phyloP scores from a whole-genome alignment of 2,888 invertebrate species.

The Chromoteleia sp. region DNA sequence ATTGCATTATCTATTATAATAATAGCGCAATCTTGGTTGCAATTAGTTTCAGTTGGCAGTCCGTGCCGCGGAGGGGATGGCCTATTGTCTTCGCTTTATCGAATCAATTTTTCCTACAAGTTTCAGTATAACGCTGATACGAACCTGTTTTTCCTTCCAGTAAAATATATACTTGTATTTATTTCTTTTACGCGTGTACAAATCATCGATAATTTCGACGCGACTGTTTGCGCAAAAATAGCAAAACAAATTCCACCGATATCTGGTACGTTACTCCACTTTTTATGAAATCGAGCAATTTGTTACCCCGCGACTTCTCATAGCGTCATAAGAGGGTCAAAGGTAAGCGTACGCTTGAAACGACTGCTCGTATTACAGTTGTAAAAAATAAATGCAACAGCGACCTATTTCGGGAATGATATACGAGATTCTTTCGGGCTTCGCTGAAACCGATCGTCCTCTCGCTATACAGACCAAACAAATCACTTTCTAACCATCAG shows the following conservation, averaged over 20 bases:
- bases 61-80: conserved; percentile 56
- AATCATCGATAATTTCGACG: conserved; percentile 31
- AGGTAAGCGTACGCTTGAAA: conserved; percentile 35
- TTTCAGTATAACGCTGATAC: conserved; percentile 68
- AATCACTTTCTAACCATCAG: conserved; percentile 48
- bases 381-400: conserved; percentile 46
- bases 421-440: conserved; percentile 61
- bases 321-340: conserved; percentile 39
- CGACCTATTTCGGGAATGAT: conserved; percentile 60
- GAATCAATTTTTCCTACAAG: conserved; percentile 70
- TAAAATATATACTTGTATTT: conserved; percentile 5
- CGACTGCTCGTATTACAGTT: conserved; percentile 47
- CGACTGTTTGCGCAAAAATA: conserved; percentile 29
- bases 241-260: conserved; percentile 27
- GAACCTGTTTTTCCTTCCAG: conserved; percentile 8
- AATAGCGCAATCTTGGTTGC: conserved; percentile 78
- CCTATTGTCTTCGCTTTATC: conserved; percentile 76
- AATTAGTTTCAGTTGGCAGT: conserved; percentile 80
- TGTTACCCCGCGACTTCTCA: conserved; percentile 23
- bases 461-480: conserved; percentile 60
- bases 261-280: conserved; percentile 21
- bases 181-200: conserved; percentile 7
- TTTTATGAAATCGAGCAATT: conserved; percentile 45
- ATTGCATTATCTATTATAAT: conserved; percentile 76
- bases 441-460: conserved; percentile 60